Conservation (phyloP, 2,797 vertebrate genomes). For the Ceryle rudis region DNA sequence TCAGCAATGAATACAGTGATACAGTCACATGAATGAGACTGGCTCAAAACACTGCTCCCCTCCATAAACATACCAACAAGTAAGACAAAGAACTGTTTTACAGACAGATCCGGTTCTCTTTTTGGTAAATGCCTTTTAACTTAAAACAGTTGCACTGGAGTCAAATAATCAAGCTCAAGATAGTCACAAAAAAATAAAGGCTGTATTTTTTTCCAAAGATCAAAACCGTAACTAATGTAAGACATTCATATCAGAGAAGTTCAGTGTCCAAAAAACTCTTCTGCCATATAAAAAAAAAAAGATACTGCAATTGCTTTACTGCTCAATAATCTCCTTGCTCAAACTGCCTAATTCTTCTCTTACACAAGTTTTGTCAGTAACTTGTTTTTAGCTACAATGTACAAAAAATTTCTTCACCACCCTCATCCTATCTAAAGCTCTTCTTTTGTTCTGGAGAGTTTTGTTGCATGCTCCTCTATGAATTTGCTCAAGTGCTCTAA, state of each 20-base stretch:
- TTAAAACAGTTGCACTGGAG: conserved; percentile 32
- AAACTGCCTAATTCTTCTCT: background rate
- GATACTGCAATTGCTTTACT: conserved; percentile 48
- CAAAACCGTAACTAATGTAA: conserved; percentile 56
- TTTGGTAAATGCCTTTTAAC: conserved; percentile 57
- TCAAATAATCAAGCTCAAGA: conserved; percentile 66
- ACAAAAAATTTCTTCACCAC: background rate
- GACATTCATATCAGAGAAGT: conserved; percentile 67
- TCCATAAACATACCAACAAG: background rate
- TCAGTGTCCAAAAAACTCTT: conserved; percentile 70
- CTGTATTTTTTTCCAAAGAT: conserved; percentile 75
- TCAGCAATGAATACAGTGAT: background rate
- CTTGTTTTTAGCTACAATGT: conserved; percentile 2
- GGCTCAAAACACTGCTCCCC: background rate
- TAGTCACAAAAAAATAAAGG: conserved; percentile 80
- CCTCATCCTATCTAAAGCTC: conserved; percentile 86
- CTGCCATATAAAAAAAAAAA: conserved; percentile 54
- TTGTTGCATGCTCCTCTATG: conserved; percentile 89
- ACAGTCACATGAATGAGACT: background rate
- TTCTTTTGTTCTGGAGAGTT: conserved; percentile 84
- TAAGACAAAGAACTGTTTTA: background rate
- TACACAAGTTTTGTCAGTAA: conserved; percentile 30
- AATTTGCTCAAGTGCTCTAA: conserved; percentile 92
- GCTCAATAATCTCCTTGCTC: conserved; percentile 12
- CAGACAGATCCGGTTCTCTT: background rate